Conservation (phyloP, 2,797 vertebrate species). For the Intellagama lesueurii region DNA sequence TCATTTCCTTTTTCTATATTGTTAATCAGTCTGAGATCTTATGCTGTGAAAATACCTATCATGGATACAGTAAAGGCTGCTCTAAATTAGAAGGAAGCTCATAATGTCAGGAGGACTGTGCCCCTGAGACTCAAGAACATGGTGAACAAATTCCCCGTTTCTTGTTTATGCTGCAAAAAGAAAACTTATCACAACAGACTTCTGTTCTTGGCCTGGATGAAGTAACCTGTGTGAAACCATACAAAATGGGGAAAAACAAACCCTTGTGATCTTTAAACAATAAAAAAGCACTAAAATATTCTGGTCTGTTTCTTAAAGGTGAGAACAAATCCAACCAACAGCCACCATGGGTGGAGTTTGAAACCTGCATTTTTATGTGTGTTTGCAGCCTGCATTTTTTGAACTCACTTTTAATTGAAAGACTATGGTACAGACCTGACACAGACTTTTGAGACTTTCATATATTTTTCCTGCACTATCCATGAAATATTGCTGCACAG, state of each 20-base stretch:
- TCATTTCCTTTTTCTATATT: conserved; percentile 11
- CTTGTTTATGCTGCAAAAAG: neutral
- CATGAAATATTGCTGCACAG: too few species aligned
- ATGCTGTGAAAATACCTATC: conserved; percentile 5
- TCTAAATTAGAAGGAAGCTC: conserved; percentile 15
- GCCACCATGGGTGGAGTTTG: too few species aligned
- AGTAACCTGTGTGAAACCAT: conserved; percentile 13
- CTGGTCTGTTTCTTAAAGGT: too few species aligned
- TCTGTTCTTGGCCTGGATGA: neutral
- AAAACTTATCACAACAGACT: neutral
- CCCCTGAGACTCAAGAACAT: neutral
- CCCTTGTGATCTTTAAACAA: neutral
- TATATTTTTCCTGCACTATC: too few species aligned
- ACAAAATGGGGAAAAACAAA: neutral
- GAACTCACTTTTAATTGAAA: too few species aligned
- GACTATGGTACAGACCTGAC: too few species aligned
- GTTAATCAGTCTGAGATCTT: conserved; percentile 20
- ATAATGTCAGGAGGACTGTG: neutral
- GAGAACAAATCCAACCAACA: too few species aligned
- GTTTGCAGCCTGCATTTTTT: too few species aligned
- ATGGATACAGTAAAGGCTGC: conserved; percentile 12
- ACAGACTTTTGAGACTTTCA: too few species aligned
- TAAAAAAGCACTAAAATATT: too few species aligned
- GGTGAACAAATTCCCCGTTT: neutral
- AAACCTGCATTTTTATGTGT: too few species aligned